phyloP scores from a whole-genome alignment of 2,888 invertebrate species.

The Chrysina gloriosa region DNA sequence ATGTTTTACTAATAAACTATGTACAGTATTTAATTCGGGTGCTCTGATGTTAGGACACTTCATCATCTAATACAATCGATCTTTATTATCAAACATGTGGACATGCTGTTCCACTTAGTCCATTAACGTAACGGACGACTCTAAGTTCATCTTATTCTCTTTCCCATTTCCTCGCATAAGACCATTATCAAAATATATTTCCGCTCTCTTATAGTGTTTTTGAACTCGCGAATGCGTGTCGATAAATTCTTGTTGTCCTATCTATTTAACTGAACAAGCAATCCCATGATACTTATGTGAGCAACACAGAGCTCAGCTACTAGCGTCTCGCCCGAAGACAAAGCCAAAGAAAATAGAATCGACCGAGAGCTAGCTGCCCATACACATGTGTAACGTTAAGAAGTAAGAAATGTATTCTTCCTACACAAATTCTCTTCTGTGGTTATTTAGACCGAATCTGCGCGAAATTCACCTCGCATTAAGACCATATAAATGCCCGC shows the following conservation, averaged over 20 bases:
- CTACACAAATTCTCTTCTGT: constrained; percentile 17
- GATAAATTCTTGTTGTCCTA: constrained; percentile 19
- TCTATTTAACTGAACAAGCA: constrained; percentile 30
- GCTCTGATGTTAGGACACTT: neutral
- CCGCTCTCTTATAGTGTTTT: neutral
- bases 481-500: constrained; percentile 31
- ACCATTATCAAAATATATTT: neutral
- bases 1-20: too few species aligned
- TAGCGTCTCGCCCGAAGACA: neutral
- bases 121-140: neutral
- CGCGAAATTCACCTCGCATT: constrained; percentile 30
- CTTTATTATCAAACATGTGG: neutral
- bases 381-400: constrained; percentile 36
- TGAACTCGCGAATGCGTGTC: constrained; percentile 1
- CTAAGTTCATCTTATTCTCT: neutral
- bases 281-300: constrained; percentile 5
- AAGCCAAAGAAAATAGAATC: constrained; percentile 23
- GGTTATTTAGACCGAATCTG: constrained; percentile 35
- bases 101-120: neutral
- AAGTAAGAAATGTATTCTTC: constrained; percentile 5
- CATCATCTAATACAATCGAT: constrained; percentile 1
- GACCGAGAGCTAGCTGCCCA: constrained; percentile 25
- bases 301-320: constrained; percentile 22
- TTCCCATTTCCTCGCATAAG: neutral
- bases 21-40: too few species aligned